phyloP scores from a whole-genome alignment of 2,113 vertebrate genomes.

The Paralichthys olivaceus region DNA sequence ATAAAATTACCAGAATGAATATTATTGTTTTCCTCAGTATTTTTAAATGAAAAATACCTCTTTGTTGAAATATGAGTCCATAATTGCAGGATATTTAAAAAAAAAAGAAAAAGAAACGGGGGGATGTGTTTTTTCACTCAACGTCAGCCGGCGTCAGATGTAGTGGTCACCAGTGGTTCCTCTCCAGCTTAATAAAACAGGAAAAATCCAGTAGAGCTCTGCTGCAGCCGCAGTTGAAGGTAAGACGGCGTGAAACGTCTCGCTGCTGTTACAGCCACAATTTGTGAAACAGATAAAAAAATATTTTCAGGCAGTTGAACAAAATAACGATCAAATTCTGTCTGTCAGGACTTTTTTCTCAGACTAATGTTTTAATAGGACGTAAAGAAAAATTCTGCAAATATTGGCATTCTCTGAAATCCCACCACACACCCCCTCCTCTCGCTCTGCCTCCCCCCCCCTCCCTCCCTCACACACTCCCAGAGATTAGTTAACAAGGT shows the following conservation, averaged over 20 bases:
- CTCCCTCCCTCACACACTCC: neutral
- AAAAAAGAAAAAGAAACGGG: too few species aligned
- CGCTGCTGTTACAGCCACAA: constrained; percentile 2
- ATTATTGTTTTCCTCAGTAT: constrained; percentile 15
- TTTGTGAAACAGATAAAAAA: constrained; percentile 8
- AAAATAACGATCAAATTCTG: constrained; percentile 17
- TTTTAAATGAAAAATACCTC: constrained; percentile 34
- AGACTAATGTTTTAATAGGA: constrained; percentile 25
- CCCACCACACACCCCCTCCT: constrained; percentile 12
- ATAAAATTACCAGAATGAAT: constrained; percentile 56
- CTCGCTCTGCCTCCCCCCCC: neutral
- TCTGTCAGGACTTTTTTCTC: constrained; percentile 25
- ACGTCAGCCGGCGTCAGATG: constrained; percentile 38
- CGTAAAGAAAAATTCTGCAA: neutral
- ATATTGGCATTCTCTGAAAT: constrained; percentile 41
- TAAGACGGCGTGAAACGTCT: constrained; percentile 48
- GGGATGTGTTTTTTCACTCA: too few species aligned
- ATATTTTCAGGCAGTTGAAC: constrained; percentile 7
- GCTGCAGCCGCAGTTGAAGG: constrained; percentile 30
- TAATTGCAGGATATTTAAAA: neutral
- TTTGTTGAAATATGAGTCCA: constrained; percentile 18
- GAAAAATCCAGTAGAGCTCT: constrained; percentile 49
- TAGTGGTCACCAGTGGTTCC: constrained; percentile 41
- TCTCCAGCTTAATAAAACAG: constrained; percentile 45
- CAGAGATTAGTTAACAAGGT: constrained; percentile 50